Base-by-base conservation (phyloP, 2,888 invertebrate species). In the Brachypalpus laphriformis region DNA sequence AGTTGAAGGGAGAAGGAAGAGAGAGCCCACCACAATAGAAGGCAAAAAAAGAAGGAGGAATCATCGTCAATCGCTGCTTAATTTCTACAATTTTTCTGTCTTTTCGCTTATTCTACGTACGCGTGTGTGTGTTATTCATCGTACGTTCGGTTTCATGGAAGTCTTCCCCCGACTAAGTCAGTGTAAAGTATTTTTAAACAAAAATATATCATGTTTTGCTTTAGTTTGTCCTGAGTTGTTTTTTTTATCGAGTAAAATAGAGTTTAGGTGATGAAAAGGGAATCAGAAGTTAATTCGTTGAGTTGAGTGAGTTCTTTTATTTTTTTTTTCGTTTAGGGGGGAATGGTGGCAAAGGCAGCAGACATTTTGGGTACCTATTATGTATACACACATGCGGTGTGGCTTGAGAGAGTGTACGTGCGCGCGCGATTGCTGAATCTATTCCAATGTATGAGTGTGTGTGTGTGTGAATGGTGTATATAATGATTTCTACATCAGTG, bases 361-460 rank as follows among this genome's bases (percentile, higher is more conserved):
- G 85, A 85, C 85, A 85, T 85, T 85, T 85, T 85, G 85, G 85
- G 56, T 80, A 85, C 75, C 75, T 59, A 49, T 65, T 80, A 25
- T 75, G 71, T 66, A 20, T 65, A 61, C 47, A 54, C 42, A 71
- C 51, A 57, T 42, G 74, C 61, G 40, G 59, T 65, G 20, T 45
- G 68, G 37, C n/a, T n/a, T 76, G 42, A 37, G 74, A 68, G 65
- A 42, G 85, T 81, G 65, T 85, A 31, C 2, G 81, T 76, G 85
- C 76, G 85, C 85, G 81, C 85, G 85, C 85, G 85, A 85, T 85
- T 85, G 81, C 72, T 81, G 85, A 81, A 57, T 81, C 42, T 37
- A 49, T 45, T 31, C 0, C 2, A 28, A 34, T 45, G 49, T 49
- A 45, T 49, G 65, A 16, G 5, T 51, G 68, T 9, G 1, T 14